phyloP scores from a whole-genome alignment of 2,797 vertebrate genomes.

The Xyrichtys novacula region DNA sequence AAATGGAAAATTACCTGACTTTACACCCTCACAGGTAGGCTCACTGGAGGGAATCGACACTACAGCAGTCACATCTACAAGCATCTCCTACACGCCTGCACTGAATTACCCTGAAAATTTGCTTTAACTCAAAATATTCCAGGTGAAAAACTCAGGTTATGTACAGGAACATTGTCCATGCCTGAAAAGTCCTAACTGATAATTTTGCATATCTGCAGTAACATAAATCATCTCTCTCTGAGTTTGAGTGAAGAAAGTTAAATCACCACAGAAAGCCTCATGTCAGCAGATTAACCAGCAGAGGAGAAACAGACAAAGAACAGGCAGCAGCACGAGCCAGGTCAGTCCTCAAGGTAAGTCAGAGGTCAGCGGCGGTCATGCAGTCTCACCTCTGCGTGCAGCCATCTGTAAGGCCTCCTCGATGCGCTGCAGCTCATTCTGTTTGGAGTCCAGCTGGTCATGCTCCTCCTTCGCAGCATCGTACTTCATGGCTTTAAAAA shows the following conservation, averaged over 20 bases:
- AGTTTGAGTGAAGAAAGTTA: neutral
- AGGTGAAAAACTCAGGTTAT: no score
- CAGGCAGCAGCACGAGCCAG: neutral
- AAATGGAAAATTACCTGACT: no score
- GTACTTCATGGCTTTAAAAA: slow-evolving; percentile 90
- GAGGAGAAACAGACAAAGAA: slow-evolving; percentile 5
- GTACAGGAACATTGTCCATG: no score
- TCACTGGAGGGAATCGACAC: no score
- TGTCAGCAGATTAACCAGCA: neutral
- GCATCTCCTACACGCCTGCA: no score
- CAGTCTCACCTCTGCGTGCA: slow-evolving; percentile 89
- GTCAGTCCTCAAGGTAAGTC: neutral
- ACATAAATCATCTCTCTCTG: neutral
- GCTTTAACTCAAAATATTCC: no score
- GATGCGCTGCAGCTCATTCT: slow-evolving; percentile 92
- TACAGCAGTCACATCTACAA: no score
- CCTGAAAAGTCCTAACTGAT: no score
- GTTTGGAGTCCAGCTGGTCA: slow-evolving; percentile 92
- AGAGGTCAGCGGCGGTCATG: slow-evolving; percentile 2
- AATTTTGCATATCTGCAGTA: no score
- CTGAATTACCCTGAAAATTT: no score
- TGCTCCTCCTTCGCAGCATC: slow-evolving; percentile 94
- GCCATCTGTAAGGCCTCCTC: slow-evolving; percentile 93
- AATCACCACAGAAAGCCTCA: neutral
- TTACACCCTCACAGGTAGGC: no score